Percentiles rank a stretch among this genome's conserved stretches.
Evolutionary conservation across 2,113 vertebrate genomes (phyloP).

Genomic region (Regulus satrapa): DNA sequence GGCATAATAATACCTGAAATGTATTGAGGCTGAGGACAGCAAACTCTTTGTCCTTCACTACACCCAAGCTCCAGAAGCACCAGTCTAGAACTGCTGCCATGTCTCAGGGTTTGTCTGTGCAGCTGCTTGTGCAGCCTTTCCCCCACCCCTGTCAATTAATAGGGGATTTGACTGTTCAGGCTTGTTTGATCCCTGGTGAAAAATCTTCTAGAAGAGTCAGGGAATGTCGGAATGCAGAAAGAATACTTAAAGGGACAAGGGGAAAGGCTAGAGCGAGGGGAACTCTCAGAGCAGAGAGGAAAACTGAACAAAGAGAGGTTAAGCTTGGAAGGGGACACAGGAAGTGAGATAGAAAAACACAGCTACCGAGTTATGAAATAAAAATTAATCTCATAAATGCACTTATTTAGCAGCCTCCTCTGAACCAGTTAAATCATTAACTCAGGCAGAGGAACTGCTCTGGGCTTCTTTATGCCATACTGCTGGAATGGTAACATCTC

Average conservation of each 20-base stretch:
- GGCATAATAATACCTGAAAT: fast-evolving
- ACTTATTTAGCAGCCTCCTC: not conserved
- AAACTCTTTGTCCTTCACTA: not conserved
- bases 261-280: not conserved
- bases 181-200: not conserved
- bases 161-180: not conserved
- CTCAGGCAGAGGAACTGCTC: not conserved
- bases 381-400: not conserved
- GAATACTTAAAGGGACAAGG: not conserved
- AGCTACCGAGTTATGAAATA: not conserved
- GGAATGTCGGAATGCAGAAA: not conserved
- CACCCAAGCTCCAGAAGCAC: not conserved
- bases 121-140: not conserved
- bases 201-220: not conserved
- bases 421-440: not conserved
- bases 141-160: fast-evolving
- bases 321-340: not conserved
- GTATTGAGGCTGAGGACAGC: not conserved
- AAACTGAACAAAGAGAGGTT: not conserved
- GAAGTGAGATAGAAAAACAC: not conserved
- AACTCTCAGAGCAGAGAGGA: not conserved
- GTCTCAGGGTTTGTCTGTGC: not conserved
- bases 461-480: not conserved
- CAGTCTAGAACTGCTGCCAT: not conserved
- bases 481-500: not conserved